Evolutionary conservation across 2,888 invertebrate species (phyloP), one percentile per base, ranked within the genome.

Genomic region (Anaspis maculata): DNA sequence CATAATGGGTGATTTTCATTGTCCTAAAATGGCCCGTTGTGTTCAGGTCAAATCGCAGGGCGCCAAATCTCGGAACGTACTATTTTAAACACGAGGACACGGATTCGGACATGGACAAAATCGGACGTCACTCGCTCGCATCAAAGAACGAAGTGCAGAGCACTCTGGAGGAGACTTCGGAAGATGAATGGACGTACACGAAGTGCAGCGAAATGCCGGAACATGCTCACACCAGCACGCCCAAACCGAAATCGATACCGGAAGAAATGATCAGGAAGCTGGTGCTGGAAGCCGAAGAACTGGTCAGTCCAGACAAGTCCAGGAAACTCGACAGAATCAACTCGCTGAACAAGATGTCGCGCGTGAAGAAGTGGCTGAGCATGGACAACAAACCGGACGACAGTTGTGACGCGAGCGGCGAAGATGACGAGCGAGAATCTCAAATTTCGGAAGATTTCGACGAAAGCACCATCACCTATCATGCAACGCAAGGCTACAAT

Each of bases 371-470:
- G 57, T 82, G 82, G 82, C 59, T 81, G 39, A 76, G 75, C 50
- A 71, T 77, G 56, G 70, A 73, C 38, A n/a, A n/a, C n/a, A 66
- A 77, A 70, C 73, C 76, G 27, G 71, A 76, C 34, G 83, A 83
- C 59, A 83, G 80, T 63, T 89, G 88, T 62, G 90, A 90, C 59
- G 90, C 90, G 0, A 90, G 89, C 37, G 87, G 88, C 9, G 90
- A 90, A 65, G 88, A 86, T 47, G 89, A 89, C 25, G 83, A 83
- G 4, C 72, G 71, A 30, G 83, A 83, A 56, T 83, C 85, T 1
- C 72, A 82, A 42, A 77, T 83, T 1, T 85, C 85, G 0, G 86
- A 86, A 54, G 86, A 85, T 50, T 68, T 81, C 39, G 82, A 84
- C 56, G 75, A 83, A 49, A 85, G 85, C 53, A 77, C 83, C 19